Percentiles rank a stretch among this genome's conserved stretches.
These are phyloP conservation scores for Thecocarcelia acutangulata DNA, from an alignment of 2,888 invertebrate species.

Conservation along the genomic window DNA sequence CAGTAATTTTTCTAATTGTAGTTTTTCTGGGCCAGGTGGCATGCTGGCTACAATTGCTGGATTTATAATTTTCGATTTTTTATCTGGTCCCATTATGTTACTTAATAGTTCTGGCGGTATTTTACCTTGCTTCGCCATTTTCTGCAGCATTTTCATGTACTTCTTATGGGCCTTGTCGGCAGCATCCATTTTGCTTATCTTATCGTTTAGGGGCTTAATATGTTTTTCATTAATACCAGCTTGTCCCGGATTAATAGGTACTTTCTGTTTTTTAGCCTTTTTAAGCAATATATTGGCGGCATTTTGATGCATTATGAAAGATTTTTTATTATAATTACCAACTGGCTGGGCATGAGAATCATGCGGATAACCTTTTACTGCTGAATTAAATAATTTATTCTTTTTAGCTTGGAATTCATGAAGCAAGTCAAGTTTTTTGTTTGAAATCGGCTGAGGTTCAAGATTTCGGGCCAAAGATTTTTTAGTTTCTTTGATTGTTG, in stretches of 20 bases:
- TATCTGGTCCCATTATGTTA: conserved; percentile 62
- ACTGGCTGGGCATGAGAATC: conserved; percentile 27
- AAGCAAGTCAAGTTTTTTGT: conserved; percentile 37
- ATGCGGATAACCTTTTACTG: background rate
- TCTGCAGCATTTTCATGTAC: conserved; percentile 76
- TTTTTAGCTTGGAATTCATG: conserved; percentile 41
- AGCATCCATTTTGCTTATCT: conserved; percentile 64
- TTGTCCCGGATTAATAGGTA: conserved; percentile 24
- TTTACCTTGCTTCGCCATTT: conserved; percentile 69
- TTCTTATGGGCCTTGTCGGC: conserved; percentile 76
- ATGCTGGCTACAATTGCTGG: conserved; percentile 54
- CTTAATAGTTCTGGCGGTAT: conserved; percentile 52
- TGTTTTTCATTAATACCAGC: conserved; percentile 21
- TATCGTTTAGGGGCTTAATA: conserved; percentile 14
- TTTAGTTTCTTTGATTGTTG: conserved; percentile 50
- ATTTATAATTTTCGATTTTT: conserved; percentile 64
- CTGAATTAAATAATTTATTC: conserved; percentile 43
- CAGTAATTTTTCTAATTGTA: conserved; percentile 74
- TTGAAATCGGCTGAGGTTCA: conserved; percentile 71
- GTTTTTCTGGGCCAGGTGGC: conserved; percentile 69
- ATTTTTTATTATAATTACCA: conserved; percentile 61
- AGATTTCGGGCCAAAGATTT: conserved; percentile 41
- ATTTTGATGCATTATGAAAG: conserved; percentile 62
- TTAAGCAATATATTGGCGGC: conserved; percentile 69
- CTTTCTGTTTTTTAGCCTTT: conserved; percentile 74